Percentiles rank a stretch among this genome's conserved stretches.
phyloP scores from a whole-genome alignment of 2,113 vertebrate species.

The Aix galericulata region DNA sequence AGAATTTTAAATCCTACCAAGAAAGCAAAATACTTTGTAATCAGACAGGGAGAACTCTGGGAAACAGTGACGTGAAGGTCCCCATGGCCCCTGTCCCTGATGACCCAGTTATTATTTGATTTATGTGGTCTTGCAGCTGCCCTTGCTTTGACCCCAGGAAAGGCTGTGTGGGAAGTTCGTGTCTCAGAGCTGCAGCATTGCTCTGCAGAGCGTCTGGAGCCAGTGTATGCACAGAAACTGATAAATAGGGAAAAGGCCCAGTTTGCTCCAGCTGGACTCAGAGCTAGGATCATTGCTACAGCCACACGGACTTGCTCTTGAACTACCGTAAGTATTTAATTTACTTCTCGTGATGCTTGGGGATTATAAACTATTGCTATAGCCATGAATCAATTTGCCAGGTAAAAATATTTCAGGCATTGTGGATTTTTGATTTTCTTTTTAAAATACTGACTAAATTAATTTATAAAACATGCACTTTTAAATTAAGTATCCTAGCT shows the following conservation, averaged over 20 bases:
- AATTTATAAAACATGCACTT: not conserved
- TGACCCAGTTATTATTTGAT: conserved; percentile 80
- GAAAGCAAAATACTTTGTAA: conserved; percentile 61
- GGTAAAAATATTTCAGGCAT: not conserved
- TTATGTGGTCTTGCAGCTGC: conserved; percentile 76
- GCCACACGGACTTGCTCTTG: not conserved
- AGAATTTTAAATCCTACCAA: conserved; percentile 34
- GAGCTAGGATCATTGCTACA: not conserved
- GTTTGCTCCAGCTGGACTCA: conserved; percentile 50
- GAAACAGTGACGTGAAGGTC: conserved; percentile 71
- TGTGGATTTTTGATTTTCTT: not conserved
- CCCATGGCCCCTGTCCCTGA: conserved; percentile 70
- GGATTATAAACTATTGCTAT: not conserved
- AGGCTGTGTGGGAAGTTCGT: conserved; percentile 80
- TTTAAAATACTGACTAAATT: not conserved
- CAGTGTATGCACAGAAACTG: conserved; percentile 60
- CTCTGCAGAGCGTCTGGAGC: conserved; percentile 79
- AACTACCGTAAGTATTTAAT: conserved; percentile 50
- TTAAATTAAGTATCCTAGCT: not conserved
- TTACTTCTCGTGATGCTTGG: conserved; percentile 18
- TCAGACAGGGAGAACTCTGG: conserved; percentile 57
- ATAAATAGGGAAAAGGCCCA: conserved; percentile 72
- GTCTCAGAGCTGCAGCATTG: conserved; percentile 61
- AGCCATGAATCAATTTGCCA: not conserved
- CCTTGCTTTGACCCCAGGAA: conserved; percentile 73